Evolutionary conservation across 1,140 invertebrate genomes (phyloP).

Genomic region (Riptortus pedestris): DNA sequence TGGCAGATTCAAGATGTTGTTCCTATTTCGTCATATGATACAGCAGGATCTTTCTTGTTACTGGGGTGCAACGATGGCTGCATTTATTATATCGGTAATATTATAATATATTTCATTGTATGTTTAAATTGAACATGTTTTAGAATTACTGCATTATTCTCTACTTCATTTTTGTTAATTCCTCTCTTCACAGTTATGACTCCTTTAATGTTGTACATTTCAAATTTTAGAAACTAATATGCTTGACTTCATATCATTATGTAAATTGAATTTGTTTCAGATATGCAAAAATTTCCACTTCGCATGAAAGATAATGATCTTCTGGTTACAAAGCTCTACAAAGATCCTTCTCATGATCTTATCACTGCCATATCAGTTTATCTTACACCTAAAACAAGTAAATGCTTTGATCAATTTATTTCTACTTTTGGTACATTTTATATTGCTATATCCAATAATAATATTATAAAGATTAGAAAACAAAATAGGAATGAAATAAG

Average conservation of each 20-base stretch:
- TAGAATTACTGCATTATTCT: no score
- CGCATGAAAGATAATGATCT: slow-evolving; percentile 99
- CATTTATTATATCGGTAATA: slow-evolving; percentile 89
- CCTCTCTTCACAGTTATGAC: no score
- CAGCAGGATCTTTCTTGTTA: slow-evolving; percentile 87
- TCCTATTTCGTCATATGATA: slow-evolving; percentile 89
- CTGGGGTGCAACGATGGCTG: slow-evolving; percentile 92
- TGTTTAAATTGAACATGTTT: no score
- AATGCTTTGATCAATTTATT: not conserved
- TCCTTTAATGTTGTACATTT: no score
- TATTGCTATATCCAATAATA: not conserved
- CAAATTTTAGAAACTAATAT: no score
- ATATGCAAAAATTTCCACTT: slow-evolving; percentile 98
- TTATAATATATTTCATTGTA: no score
- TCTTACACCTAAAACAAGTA: slow-evolving; percentile 93
- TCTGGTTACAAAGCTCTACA: slow-evolving; percentile 90
- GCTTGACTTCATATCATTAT: no score
- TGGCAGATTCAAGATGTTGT: slow-evolving; percentile 96
- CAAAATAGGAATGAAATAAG: not conserved
- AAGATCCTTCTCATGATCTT: slow-evolving; percentile 85
- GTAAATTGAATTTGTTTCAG: no score
- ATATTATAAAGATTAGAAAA: not conserved
- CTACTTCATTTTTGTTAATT: no score
- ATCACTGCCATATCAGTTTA: slow-evolving; percentile 98
- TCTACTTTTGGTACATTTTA: slow-evolving; percentile 14